Evolutionary conservation across 2,113 vertebrate genomes (phyloP), one percentile per base, ranked within the genome.

Genomic region (Macrotis lagotis): DNA sequence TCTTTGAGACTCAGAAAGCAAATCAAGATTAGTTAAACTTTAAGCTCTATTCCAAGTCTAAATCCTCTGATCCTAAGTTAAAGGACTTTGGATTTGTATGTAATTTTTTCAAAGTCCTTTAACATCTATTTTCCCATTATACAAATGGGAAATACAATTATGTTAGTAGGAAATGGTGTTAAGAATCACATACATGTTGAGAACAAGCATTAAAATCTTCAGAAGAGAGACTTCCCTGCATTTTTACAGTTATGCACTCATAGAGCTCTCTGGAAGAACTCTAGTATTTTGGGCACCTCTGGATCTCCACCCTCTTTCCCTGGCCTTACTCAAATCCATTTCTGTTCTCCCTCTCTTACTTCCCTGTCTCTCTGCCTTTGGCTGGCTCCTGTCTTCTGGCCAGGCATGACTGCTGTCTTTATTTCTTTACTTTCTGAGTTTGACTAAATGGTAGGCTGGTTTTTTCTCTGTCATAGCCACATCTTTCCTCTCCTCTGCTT

Each of bases 301-400:
- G 11, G 66, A 50, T 88, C 93, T n/a, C 37, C 48, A 90, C 88
- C 49, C 92, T 5, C 0, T 51, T n/a, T 48, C 59, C 91, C 90
- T 1, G 0, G 83, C 83, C 50, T 89, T 12, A 0, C 92, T 95
- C 66, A 93, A 91, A 90, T 5, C 74, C 90, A 47, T 91, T 95
- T 95, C 90, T 89, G 94, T 47, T 12, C 91, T 92, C 50, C 91
- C 37, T 83, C 48, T 91, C 48, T 47, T 44, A 44, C 50, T 31
- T 49, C 26, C 2, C 22, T 47, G 52, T 47, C 0, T 44, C 66
- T n/a, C 37, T 83, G 37, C 95, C 90, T 48, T 31, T 48, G 49
- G 52, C 91, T 59, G 90, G 88, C 90, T 95, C 88, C 93, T 31
- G 47, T 89, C 92, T 90, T 51, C 88, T 96, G 96, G 94, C 95